These are phyloP conservation scores for Halcyon senegalensis DNA, from an alignment of 2,113 vertebrate genomes.

Conservation along the genomic window DNA sequence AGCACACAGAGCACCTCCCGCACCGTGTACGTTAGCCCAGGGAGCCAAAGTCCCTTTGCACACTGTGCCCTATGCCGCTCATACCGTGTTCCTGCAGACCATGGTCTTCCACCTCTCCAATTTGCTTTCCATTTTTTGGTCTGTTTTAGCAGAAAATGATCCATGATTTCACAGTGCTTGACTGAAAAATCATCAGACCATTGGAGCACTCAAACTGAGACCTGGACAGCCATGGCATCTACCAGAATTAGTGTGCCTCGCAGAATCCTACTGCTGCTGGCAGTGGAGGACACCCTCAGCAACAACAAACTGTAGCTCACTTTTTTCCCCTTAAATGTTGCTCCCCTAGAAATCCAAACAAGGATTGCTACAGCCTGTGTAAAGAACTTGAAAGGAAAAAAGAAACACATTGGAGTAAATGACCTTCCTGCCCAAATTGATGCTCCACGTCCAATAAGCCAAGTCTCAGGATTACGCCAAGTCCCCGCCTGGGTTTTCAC, in stretches of 20 bases:
- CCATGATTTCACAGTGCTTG: background rate
- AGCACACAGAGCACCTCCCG: accelerated
- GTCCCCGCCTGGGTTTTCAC: background rate
- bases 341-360: background rate
- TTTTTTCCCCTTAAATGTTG: background rate
- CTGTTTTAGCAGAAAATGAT: background rate
- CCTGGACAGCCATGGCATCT: background rate
- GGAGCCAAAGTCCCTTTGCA: accelerated
- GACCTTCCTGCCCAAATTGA: background rate
- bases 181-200: background rate
- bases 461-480: background rate
- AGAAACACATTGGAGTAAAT: background rate
- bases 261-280: background rate
- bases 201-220: background rate
- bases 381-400: background rate
- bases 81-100: background rate
- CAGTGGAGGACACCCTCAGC: background rate
- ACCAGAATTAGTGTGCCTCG: background rate
- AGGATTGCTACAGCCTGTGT: background rate
- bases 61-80: accelerated
- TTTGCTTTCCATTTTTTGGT: background rate
- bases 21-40: accelerated
- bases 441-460: no score
- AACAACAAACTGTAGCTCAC: background rate
- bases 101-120: background rate